Conservation (phyloP, 2,113 vertebrate genomes). For the Apus apus region DNA sequence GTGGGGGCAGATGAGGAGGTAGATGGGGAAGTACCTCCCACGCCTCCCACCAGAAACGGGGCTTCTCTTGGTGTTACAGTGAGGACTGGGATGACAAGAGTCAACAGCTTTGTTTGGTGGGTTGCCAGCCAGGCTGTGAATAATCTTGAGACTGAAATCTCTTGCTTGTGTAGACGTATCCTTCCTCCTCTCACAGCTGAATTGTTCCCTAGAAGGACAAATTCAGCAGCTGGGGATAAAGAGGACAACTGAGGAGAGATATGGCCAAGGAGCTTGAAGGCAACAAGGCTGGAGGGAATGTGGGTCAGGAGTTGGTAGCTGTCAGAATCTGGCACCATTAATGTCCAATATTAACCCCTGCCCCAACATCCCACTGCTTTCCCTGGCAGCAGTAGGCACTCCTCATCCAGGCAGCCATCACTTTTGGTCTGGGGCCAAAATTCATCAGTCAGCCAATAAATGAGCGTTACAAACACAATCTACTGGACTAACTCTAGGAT, state of each 20-base stretch:
- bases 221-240: neutral
- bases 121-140: neutral
- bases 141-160: neutral
- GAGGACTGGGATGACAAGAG: accelerated
- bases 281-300: accelerated
- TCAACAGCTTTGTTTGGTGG: neutral
- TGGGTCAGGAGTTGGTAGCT: neutral
- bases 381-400: neutral
- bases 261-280: neutral
- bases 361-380: neutral
- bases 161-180: neutral
- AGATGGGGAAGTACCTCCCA: accelerated
- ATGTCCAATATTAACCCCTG: neutral
- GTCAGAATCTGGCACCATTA: neutral
- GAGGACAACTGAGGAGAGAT: neutral
- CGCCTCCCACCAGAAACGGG: neutral
- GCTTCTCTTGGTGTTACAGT: neutral
- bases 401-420: neutral
- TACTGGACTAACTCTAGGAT: slow-evolving; percentile 64
- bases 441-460: slow-evolving; percentile 38
- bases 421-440: slow-evolving; percentile 39
- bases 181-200: neutral
- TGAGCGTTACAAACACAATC: slow-evolving; percentile 39
- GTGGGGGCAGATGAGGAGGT: neutral
- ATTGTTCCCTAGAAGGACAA: neutral